phyloP scores from a whole-genome alignment of 2,113 vertebrate species.

The Octodon degus region DNA sequence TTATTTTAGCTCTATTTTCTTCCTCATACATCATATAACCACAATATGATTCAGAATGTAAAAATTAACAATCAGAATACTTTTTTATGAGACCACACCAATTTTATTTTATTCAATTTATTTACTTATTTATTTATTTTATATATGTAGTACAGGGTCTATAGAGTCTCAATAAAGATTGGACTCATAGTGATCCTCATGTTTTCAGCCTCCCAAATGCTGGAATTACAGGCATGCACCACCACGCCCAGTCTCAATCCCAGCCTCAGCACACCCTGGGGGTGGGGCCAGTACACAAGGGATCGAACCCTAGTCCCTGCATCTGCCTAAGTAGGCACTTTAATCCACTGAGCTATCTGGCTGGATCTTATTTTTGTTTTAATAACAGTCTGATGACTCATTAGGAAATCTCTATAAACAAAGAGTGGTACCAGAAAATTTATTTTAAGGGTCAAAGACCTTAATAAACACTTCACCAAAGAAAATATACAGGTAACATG shows the following conservation, averaged over 20 bases:
- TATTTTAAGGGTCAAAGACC: not conserved
- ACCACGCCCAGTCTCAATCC: too few relatives aligned
- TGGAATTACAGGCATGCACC: too few relatives aligned
- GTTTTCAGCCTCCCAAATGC: too few relatives aligned
- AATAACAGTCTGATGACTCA: not conserved
- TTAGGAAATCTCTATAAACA: not conserved
- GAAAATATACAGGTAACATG: not conserved
- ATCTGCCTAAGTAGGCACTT: too few relatives aligned
- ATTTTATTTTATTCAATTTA: not conserved
- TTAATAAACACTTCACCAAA: not conserved
- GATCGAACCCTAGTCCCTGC: too few relatives aligned
- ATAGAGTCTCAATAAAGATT: too few relatives aligned
- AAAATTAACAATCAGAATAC: not conserved
- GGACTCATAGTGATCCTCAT: too few relatives aligned
- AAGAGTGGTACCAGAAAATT: not conserved
- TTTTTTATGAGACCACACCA: not conserved
- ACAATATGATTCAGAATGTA: slow-evolving; percentile 24
- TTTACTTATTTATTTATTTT: too few relatives aligned
- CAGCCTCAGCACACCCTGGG: too few relatives aligned
- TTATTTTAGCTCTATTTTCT: not conserved
- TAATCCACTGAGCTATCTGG: too few relatives aligned
- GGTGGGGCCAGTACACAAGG: too few relatives aligned
- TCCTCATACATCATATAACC: not conserved
- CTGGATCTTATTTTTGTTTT: not conserved
- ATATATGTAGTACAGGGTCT: too few relatives aligned